Evolutionary conservation across 2,888 invertebrate genomes (phyloP).

Genomic region (Galerucella pusilla): DNA sequence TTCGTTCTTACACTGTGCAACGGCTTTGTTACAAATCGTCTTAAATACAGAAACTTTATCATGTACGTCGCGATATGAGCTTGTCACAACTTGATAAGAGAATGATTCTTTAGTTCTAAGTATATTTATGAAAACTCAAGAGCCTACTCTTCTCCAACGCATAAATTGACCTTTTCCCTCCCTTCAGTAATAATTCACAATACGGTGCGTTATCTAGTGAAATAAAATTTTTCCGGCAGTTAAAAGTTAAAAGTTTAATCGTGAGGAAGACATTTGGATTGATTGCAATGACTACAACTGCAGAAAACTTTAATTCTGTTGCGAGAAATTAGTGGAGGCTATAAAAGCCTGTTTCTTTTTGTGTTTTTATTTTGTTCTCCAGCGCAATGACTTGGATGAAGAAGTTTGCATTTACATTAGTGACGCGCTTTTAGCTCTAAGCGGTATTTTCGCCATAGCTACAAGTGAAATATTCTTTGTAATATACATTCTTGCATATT

Average conservation of each 20-base stretch:
- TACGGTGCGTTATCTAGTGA: constrained; percentile 43
- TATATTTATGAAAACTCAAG: too few species aligned
- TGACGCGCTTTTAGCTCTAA: not conserved
- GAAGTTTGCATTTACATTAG: constrained; percentile 4
- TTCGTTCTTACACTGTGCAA: too few species aligned
- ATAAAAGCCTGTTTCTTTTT: not conserved
- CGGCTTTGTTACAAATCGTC: too few species aligned
- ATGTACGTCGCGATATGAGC: too few species aligned
- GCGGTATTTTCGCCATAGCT: not conserved
- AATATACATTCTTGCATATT: too few species aligned
- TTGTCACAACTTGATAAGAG: too few species aligned
- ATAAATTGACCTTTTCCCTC: too few species aligned
- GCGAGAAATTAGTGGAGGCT: constrained; percentile 18
- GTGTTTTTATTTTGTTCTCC: not conserved
- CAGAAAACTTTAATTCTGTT: constrained; percentile 24
- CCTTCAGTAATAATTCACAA: constrained; percentile 40
- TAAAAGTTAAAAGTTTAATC: constrained; percentile 42
- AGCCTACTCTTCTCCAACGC: too few species aligned
- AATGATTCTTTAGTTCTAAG: too few species aligned
- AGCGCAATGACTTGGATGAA: not conserved
- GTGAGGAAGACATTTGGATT: constrained; percentile 39
- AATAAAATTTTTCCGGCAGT: constrained; percentile 44
- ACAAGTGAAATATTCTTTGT: not conserved
- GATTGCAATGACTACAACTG: constrained; percentile 33
- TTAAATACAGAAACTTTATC: too few species aligned